These are phyloP conservation scores for Nephrotoma guestfalica DNA, from an alignment of 2,888 invertebrate species.

Conservation along the genomic window DNA sequence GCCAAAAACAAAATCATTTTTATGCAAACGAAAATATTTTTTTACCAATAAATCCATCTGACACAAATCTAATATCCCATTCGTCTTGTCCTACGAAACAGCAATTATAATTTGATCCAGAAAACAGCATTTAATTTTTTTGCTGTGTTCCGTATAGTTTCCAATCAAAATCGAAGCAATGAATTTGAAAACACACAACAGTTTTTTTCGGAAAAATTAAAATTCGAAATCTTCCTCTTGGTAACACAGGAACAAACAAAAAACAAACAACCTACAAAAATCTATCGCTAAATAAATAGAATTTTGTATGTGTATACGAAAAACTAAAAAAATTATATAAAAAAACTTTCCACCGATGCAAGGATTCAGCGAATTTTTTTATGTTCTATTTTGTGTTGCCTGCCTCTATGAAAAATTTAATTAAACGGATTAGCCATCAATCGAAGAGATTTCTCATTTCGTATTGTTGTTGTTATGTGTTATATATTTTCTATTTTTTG, in stretches of 20 bases:
- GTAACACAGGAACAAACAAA: background rate
- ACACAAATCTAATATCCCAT: background rate
- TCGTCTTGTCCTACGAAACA: background rate
- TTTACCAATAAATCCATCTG: background rate
- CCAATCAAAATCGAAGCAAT: background rate
- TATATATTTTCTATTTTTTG: background rate
- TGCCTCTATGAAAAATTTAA: slow-evolving; percentile 1
- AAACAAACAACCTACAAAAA: background rate
- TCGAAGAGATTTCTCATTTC: slow-evolving; percentile 2
- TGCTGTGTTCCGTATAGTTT: background rate
- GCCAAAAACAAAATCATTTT: background rate
- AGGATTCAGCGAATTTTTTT: background rate
- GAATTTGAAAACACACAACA: background rate
- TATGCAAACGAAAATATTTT: background rate
- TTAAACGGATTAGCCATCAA: slow-evolving; percentile 4
- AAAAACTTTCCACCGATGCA: background rate
- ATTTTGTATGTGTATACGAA: background rate
- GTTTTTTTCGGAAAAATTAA: background rate
- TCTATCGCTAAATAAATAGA: background rate
- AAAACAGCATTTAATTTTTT: background rate
- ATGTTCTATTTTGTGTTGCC: background rate
- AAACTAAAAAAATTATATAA: background rate
- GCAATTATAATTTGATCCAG: background rate
- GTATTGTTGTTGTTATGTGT: background rate
- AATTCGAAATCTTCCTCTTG: background rate